Percentiles rank a stretch among this genome's conserved stretches.
These are phyloP conservation scores for Euzophera pinguis DNA, from an alignment of 2,888 invertebrate genomes.

Conservation along the genomic window DNA sequence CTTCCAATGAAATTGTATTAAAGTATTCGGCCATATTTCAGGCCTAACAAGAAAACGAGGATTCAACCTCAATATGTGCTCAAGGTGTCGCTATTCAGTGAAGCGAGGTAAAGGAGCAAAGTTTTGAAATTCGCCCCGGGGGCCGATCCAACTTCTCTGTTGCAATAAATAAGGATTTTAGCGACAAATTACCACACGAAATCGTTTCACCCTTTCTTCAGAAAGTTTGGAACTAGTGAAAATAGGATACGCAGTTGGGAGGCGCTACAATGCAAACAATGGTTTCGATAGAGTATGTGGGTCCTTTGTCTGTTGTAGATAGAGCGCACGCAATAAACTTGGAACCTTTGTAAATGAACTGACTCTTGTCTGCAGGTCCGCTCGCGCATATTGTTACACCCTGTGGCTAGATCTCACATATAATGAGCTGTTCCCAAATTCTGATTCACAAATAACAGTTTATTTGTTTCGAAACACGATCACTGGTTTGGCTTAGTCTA, in stretches of 20 bases:
- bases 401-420: no score
- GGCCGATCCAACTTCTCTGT: constrained; percentile 73
- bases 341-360: not conserved
- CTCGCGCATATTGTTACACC: no score
- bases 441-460: no score
- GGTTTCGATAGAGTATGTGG: constrained; percentile 25
- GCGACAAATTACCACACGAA: constrained; percentile 77
- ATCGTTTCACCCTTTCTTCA: constrained; percentile 66
- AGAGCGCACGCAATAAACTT: not conserved
- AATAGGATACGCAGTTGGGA: constrained; percentile 42
- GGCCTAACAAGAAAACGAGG: constrained; percentile 67
- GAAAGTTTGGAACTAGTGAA: constrained; percentile 61
- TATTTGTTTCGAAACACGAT: no score
- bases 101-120: constrained; percentile 74
- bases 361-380: not conserved
- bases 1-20: constrained; percentile 51
- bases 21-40: constrained; percentile 63
- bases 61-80: constrained; percentile 76
- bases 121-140: constrained; percentile 70
- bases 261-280: constrained; percentile 35
- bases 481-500: no score
- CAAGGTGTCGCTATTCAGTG: constrained; percentile 72
- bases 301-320: constrained; percentile 13
- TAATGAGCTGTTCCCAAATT: no score
- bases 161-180: constrained; percentile 79